Base-by-base conservation (phyloP, 2,797 vertebrate genomes). In the Kryptopterus vitreolus region DNA sequence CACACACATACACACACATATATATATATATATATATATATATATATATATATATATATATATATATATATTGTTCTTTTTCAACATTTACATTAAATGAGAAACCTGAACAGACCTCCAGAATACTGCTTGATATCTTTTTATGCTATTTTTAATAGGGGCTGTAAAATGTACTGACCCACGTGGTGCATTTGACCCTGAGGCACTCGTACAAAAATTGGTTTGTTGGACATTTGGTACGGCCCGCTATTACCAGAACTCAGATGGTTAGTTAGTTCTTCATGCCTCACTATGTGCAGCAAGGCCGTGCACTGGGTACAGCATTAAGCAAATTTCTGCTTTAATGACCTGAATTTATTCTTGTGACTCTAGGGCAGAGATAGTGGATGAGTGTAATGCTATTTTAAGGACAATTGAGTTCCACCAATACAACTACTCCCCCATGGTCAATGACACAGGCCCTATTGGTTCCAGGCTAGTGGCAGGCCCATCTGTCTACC, bases 391-490 rank as follows among this genome's bases (percentile, higher is more conserved):
- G 35, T 58, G 22, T 68, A 33, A 61, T 48, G 59, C 58, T 63
- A 76, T 76, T 76, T 76, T 76, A 76, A 76, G 59, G 59, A n/a
- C 43, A 52, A 50, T 52, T 76, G 43, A 20, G 43, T 63, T 76
- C 29, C 59, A 76, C 11, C 59, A 12, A 63, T 63, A 63, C 59
- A 76, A 63, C 43, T 63, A 48, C 59, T 76, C 24, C 59, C 50
- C 43, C 74, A 52, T 62, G 26, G 74, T 63, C 46, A 50, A 26
- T 63, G 43, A 38, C 31, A 73, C 70, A 73, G 52, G 20, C 46
- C 33, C 43, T 76, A 31, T 46, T 46, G 74, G 26, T 62, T 76
- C 43, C 74, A 76, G 59, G 46, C 59, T 50, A 63, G 59, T 76
- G 72, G 24, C 72, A 75, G 35, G 35, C 31, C 24, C 72, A 74